phyloP scores from a whole-genome alignment of 2,888 invertebrate genomes.

The Pristionchus maxplancki region DNA sequence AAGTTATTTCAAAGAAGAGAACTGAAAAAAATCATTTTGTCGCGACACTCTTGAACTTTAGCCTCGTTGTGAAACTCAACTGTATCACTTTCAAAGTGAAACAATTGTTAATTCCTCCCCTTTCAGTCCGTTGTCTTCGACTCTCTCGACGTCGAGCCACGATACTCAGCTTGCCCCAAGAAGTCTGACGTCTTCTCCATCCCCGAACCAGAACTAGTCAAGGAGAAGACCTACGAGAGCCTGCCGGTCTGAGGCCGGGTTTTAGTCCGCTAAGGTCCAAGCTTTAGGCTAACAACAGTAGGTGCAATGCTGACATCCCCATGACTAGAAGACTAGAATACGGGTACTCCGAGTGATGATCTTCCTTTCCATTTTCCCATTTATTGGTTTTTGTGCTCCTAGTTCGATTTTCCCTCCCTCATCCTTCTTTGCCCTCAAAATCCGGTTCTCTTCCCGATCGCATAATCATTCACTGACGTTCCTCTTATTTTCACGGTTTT shows the following conservation, averaged over 20 bases:
- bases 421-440: background rate
- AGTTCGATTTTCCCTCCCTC: background rate
- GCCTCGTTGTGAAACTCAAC: background rate
- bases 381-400: background rate
- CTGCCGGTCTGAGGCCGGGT: background rate
- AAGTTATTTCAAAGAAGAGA: too few species aligned
- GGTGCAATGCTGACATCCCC: slow-evolving; percentile 28
- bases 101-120: background rate
- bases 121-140: background rate
- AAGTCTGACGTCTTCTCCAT: background rate
- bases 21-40: too few species aligned
- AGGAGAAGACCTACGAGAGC: slow-evolving; percentile 15
- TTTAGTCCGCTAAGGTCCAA: background rate
- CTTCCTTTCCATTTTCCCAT: background rate
- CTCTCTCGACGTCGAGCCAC: background rate
- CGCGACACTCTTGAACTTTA: too few species aligned
- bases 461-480: background rate
- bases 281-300: slow-evolving; percentile 11
- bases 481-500: background rate
- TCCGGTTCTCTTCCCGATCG: background rate
- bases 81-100: background rate
- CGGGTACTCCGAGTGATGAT: slow-evolving; percentile 33
- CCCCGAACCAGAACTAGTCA: background rate
- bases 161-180: background rate
- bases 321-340: background rate